Conservation (phyloP, 2,888 invertebrate genomes). For the Drymonia ruficornis region DNA sequence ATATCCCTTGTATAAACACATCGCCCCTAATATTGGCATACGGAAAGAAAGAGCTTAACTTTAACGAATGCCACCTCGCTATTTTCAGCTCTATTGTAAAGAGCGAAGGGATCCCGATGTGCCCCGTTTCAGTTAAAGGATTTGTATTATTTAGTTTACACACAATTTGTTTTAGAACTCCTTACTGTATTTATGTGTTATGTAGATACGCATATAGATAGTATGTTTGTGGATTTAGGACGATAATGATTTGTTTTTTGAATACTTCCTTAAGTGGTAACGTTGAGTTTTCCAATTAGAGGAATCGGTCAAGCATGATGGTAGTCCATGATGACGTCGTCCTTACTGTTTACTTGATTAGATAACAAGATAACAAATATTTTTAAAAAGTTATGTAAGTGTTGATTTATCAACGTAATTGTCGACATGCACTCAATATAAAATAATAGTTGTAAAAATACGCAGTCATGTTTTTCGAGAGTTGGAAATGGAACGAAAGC, state of each 20-base stretch:
- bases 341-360: too few species aligned
- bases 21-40: slow-evolving; percentile 74
- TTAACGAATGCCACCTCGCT: slow-evolving; percentile 25
- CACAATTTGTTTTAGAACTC: slow-evolving; percentile 54
- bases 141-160: slow-evolving; percentile 55
- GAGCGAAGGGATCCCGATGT: slow-evolving; percentile 30
- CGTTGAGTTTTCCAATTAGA: not conserved
- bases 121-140: slow-evolving; percentile 35
- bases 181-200: slow-evolving; percentile 39
- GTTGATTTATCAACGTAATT: too few species aligned
- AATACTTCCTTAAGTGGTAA: slow-evolving; percentile 7
- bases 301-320: not conserved
- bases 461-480: too few species aligned
- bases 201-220: slow-evolving; percentile 23
- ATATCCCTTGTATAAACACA: slow-evolving; percentile 81
- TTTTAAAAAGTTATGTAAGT: too few species aligned
- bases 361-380: too few species aligned
- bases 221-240: slow-evolving; percentile 9
- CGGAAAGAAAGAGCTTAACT: slow-evolving; percentile 62
- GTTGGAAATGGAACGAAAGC: too few species aligned
- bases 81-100: slow-evolving; percentile 48
- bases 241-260: slow-evolving; percentile 11
- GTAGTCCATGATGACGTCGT: not conserved
- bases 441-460: too few species aligned
- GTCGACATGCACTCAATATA: too few species aligned